Percentiles rank a stretch among this genome's conserved stretches.
phyloP scores from a whole-genome alignment of 2,113 vertebrate genomes.

The Phaethornis superciliosus region DNA sequence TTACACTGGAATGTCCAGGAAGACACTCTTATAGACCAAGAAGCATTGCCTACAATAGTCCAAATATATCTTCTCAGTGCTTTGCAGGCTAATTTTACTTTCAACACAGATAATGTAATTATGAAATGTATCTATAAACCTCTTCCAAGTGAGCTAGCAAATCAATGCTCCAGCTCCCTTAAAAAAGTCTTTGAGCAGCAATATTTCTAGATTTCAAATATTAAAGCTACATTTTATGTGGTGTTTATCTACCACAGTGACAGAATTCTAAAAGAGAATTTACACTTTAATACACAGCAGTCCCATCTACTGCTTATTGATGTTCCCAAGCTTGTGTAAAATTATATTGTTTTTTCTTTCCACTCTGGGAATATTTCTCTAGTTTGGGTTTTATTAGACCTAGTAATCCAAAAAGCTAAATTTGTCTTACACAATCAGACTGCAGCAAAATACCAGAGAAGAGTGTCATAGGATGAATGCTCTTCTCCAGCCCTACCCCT shows the following conservation, averaged over 20 bases:
- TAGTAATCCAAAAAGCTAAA: not conserved
- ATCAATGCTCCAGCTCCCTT: not conserved
- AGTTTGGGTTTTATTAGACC: slow-evolving; percentile 29
- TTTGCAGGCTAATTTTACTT: not conserved
- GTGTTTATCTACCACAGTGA: slow-evolving; percentile 20
- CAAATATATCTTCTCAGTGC: not conserved
- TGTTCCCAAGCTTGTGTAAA: not conserved
- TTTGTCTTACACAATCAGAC: not conserved
- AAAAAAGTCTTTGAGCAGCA: not conserved
- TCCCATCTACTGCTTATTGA: slow-evolving; percentile 33
- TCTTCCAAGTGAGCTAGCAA: not conserved
- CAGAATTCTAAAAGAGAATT: not conserved
- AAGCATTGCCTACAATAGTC: not conserved
- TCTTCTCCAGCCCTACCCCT: not conserved
- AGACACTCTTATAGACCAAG: not conserved
- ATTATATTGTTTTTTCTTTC: not conserved
- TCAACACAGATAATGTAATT: not conserved
- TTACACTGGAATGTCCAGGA: not conserved
- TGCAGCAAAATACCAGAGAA: not conserved
- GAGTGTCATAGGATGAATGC: not conserved
- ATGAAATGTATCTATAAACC: not conserved
- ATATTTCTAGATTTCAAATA: slow-evolving; percentile 44
- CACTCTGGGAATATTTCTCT: slow-evolving; percentile 1
- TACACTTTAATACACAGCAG: slow-evolving; percentile 50
- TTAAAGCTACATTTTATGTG: slow-evolving; percentile 57